Evolutionary conservation across 2,113 vertebrate genomes (phyloP).

Genomic region (Atlantisia rogersi): DNA sequence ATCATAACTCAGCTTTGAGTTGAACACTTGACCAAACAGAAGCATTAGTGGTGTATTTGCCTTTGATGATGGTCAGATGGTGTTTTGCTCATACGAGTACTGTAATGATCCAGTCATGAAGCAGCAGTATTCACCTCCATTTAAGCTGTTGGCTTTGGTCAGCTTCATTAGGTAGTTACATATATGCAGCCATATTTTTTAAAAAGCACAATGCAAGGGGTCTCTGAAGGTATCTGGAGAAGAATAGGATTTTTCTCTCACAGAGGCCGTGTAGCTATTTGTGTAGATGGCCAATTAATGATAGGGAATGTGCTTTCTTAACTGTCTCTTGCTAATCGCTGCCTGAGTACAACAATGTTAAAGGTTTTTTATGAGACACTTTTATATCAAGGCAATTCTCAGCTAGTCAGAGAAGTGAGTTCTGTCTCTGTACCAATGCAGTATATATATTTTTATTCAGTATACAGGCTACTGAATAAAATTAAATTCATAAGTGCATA

Average conservation of each 20-base stretch:
- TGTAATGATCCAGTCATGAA: neutral
- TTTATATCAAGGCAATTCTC: neutral
- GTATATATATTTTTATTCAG: neutral
- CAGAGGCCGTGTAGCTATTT: neutral
- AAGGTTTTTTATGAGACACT: neutral
- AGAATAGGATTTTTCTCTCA: neutral
- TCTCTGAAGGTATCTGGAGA: neutral
- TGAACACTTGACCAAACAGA: neutral
- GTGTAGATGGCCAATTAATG: neutral
- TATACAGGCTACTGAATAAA: neutral
- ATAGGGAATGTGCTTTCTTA: neutral
- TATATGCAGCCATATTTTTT: neutral
- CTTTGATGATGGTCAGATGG: neutral
- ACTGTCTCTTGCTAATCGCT: neutral
- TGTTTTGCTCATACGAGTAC: neutral
- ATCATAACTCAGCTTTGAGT: neutral
- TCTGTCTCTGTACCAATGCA: neutral
- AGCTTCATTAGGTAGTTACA: neutral
- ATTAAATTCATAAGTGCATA: neutral
- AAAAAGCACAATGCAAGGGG: fast-evolving
- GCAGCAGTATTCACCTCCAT: neutral
- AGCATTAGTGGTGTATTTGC: neutral
- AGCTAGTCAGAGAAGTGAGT: neutral
- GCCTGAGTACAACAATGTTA: neutral
- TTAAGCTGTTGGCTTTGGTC: neutral